Evolutionary conservation across 2,888 invertebrate genomes (phyloP).

Genomic region (Pseudococcus viburni): DNA sequence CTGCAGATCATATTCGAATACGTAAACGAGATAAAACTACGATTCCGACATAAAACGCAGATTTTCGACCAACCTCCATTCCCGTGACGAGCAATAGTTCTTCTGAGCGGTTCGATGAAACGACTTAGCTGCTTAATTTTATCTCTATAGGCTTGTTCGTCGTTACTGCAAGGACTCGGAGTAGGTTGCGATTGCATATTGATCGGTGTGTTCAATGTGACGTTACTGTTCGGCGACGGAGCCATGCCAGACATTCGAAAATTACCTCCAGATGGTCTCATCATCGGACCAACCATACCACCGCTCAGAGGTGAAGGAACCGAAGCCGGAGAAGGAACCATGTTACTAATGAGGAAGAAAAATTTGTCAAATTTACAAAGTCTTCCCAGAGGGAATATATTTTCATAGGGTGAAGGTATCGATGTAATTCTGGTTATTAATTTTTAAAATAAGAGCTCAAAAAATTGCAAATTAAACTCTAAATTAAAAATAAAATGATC

Average conservation of each 20-base stretch:
- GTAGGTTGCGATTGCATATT: constrained; percentile 74
- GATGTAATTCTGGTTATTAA: too few relatives aligned
- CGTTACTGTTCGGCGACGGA: constrained; percentile 82
- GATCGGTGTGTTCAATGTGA: constrained; percentile 84
- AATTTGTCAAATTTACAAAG: too few relatives aligned
- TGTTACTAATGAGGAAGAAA: constrained; percentile 73
- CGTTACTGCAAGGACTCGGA: constrained; percentile 79
- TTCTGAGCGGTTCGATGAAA: constrained; percentile 91
- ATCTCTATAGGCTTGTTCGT: constrained; percentile 92
- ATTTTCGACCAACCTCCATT: constrained; percentile 79
- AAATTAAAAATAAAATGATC: too few relatives aligned
- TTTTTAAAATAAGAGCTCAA: too few relatives aligned
- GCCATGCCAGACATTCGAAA: constrained; percentile 74
- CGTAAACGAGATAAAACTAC: neutral
- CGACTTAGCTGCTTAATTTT: constrained; percentile 93
- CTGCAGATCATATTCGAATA: constrained; percentile 73
- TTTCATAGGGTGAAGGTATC: neutral
- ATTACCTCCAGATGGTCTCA: constrained; percentile 47
- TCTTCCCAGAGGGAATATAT: neutral
- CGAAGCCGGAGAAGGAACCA: constrained; percentile 81
- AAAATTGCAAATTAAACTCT: too few relatives aligned
- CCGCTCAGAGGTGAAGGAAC: constrained; percentile 75
- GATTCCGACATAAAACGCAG: neutral
- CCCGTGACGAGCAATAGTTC: constrained; percentile 91
- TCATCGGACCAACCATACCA: constrained; percentile 37